Evolutionary conservation across 2,113 vertebrate species (phyloP).

Genomic region (Vimba vimba): DNA sequence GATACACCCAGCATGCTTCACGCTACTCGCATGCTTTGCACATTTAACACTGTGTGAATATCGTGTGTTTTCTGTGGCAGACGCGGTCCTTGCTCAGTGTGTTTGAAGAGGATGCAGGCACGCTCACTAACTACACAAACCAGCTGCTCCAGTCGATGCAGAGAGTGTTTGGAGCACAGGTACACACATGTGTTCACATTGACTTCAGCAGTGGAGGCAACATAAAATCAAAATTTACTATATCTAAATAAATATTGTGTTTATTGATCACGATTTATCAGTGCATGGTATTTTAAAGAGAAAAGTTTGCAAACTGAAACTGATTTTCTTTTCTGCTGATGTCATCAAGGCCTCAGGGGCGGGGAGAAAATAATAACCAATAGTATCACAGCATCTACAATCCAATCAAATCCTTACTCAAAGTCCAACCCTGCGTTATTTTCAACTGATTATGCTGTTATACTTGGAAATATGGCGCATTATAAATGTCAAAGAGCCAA

Average conservation of each 20-base stretch:
- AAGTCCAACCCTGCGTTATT: neutral
- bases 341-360: neutral
- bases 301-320: neutral
- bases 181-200: conserved; percentile 62
- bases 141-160: conserved; percentile 96
- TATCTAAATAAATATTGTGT: neutral
- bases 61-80: conserved; percentile 67
- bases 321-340: neutral
- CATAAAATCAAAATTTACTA: neutral
- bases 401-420: neutral
- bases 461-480: neutral
- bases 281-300: neutral
- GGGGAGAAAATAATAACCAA: neutral
- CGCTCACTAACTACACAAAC: conserved; percentile 96
- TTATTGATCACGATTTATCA: neutral
- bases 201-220: neutral
- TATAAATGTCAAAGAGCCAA: neutral
- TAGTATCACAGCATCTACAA: neutral
- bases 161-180: conserved; percentile 95
- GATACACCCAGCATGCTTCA: neutral
- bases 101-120: conserved; percentile 97
- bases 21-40: neutral
- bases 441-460: neutral
- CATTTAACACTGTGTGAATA: neutral
- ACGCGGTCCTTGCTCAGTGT: conserved; percentile 96